phyloP scores from a whole-genome alignment of 1,140 invertebrate species.

The Ceratosolen solmsi region DNA sequence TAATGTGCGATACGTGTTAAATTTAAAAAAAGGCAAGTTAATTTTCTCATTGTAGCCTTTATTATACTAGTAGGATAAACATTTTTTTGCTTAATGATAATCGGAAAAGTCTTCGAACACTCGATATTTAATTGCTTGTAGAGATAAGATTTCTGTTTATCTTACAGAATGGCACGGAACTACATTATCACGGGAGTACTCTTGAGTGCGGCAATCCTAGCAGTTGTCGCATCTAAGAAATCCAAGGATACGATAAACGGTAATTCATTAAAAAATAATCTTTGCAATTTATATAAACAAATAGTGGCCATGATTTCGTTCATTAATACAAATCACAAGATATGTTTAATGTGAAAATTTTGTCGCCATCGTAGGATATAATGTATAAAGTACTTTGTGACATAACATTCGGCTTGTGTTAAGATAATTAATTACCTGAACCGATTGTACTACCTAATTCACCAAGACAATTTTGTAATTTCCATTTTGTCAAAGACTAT shows the following conservation, averaged over 20 bases:
- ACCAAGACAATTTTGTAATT: conserved; percentile 27
- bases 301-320: neutral
- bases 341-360: too few relatives aligned
- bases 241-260: neutral
- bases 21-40: too few relatives aligned
- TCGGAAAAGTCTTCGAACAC: too few relatives aligned
- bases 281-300: neutral
- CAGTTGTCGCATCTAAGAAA: neutral
- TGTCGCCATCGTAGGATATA: neutral
- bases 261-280: neutral
- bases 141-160: too few relatives aligned
- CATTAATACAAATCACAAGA: neutral
- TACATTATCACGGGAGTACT: neutral
- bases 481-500: neutral
- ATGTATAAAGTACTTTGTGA: neutral
- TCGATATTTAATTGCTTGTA: too few relatives aligned
- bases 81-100: too few relatives aligned
- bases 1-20: too few relatives aligned
- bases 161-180: conserved; percentile 33
- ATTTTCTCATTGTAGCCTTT: too few relatives aligned
- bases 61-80: too few relatives aligned
- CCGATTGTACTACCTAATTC: conserved; percentile 29
- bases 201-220: neutral
- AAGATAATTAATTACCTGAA: conserved; percentile 32
- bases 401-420: neutral